These are phyloP conservation scores for Ectemnius continuus DNA, from an alignment of 2,888 invertebrate genomes.

Conservation along the genomic window DNA sequence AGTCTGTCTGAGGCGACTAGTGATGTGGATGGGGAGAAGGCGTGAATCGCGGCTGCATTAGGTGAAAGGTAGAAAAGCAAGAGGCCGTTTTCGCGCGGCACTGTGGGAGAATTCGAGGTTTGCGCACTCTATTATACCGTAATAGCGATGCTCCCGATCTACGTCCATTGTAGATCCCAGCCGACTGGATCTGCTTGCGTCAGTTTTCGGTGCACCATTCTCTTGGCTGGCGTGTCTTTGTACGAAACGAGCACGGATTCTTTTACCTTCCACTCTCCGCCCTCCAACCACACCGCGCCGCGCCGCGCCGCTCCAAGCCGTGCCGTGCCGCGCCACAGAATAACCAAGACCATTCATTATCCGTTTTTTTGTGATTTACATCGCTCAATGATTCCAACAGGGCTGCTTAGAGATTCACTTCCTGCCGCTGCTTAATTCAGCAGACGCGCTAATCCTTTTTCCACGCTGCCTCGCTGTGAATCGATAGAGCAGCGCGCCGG, in stretches of 20 bases:
- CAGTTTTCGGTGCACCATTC: constrained; percentile 39
- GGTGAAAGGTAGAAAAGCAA: constrained; percentile 57
- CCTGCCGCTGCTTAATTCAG: constrained; percentile 25
- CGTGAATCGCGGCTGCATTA: constrained; percentile 41
- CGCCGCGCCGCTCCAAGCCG: no score
- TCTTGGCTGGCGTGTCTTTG: constrained; percentile 41
- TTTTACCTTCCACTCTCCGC: constrained; percentile 9
- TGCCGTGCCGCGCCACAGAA: constrained; percentile 24
- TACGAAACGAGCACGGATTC: constrained; percentile 47
- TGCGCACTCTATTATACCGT: constrained; percentile 60
- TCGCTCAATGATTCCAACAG: constrained; percentile 48
- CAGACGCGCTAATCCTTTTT: background rate
- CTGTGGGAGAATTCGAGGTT: constrained; percentile 56
- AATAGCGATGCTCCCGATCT: constrained; percentile 62
- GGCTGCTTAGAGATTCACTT: constrained; percentile 48
- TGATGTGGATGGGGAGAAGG: constrained; percentile 3
- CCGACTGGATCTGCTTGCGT: constrained; percentile 57
- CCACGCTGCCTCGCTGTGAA: background rate
- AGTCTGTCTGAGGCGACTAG: no score
- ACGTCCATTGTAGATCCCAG: constrained; percentile 57
- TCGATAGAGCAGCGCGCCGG: background rate
- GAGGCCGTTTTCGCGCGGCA: constrained; percentile 44
- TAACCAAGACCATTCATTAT: constrained; percentile 45
- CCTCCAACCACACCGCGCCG: no score
- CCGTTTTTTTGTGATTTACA: constrained; percentile 43